phyloP scores from a whole-genome alignment of 1,140 invertebrate species.

The Drosophila kurseongensis region DNA sequence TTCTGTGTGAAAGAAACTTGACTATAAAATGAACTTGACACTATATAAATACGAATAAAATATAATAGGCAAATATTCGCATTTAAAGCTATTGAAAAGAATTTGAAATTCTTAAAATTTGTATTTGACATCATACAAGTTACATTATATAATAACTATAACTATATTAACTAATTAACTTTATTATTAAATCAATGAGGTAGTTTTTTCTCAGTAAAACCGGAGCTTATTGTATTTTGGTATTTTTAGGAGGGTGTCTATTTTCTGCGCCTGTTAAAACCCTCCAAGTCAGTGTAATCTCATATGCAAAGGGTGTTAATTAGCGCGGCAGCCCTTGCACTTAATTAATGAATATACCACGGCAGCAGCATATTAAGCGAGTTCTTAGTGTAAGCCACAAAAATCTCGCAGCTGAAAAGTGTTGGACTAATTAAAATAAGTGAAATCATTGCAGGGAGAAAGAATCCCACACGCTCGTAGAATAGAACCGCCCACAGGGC shows the following conservation, averaged over 20 bases:
- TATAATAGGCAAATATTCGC: constrained; percentile 3
- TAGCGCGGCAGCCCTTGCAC: neutral
- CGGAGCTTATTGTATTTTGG: no score
- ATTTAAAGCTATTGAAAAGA: neutral
- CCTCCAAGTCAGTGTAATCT: neutral
- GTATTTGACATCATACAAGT: neutral
- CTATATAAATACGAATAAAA: constrained; percentile 31
- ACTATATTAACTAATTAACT: no score
- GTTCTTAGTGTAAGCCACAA: constrained; percentile 24
- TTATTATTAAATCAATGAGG: no score
- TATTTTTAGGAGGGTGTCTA: no score
- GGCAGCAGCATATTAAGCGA: neutral
- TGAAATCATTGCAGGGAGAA: constrained; percentile 42
- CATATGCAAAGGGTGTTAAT: neutral
- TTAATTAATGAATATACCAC: constrained; percentile 6
- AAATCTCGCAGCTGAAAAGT: constrained; percentile 47
- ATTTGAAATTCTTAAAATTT: neutral
- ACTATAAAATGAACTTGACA: constrained; percentile 36
- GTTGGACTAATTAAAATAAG: constrained; percentile 75
- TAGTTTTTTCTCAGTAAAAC: no score
- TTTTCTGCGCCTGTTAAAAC: neutral
- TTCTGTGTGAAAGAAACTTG: constrained; percentile 14
- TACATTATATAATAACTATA: neutral
- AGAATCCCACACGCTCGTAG: constrained; percentile 5
- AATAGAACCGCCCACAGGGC: constrained; percentile 12